Evolutionary conservation across 2,113 vertebrate genomes (phyloP), one percentile per base, ranked within the genome.

Genomic region (Thymallus thymallus): DNA sequence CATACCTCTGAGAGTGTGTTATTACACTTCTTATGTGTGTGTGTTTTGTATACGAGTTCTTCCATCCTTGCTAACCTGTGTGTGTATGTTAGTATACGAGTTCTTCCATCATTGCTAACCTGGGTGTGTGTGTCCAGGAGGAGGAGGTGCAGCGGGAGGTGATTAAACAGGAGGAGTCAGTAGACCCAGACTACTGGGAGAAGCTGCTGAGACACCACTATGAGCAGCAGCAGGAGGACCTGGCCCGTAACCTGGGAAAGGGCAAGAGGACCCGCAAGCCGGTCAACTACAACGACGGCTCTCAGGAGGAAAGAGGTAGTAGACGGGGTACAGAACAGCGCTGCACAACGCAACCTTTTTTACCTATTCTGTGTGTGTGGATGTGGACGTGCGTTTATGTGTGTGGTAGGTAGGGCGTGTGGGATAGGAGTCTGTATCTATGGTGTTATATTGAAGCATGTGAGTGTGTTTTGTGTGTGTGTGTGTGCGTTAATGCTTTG

Each of bases 171-270:
- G 98, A 99, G 77, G 98, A 99, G 83, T 98, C 95, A 0, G 98
- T 99, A 71, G 97, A 99, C 86, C 97, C 97, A 0, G 97, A 99
- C 87, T 99, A 99, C 89, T 99, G 97, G 97, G 97, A 99, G 92
- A 99, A 99, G 85, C 92, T 99, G 81, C 94, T 99, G 61, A 93
- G 97, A 29, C 98, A 99, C 86, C 98, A 99, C 91, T 99, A 99
- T 0, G 98, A 99, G 89, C 98, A 99, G 89, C 98, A 99, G 69
- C 98, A 99, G 79, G 97, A 99, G 81, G 97, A 99, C 85, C 91
- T 99, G 26, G 98, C 97, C 77, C 95, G 98, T 73, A 98, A 99
- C 81, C 86, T 99, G 90, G 98, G 97, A 89, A 99, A 99, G 92
- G 98, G 98, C 88, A 99, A 99, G 89, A 90, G 98, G 82, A 98